These are phyloP conservation scores for Bugulina stolonifera DNA, from an alignment of 2,888 invertebrate species.

Conservation along the genomic window DNA sequence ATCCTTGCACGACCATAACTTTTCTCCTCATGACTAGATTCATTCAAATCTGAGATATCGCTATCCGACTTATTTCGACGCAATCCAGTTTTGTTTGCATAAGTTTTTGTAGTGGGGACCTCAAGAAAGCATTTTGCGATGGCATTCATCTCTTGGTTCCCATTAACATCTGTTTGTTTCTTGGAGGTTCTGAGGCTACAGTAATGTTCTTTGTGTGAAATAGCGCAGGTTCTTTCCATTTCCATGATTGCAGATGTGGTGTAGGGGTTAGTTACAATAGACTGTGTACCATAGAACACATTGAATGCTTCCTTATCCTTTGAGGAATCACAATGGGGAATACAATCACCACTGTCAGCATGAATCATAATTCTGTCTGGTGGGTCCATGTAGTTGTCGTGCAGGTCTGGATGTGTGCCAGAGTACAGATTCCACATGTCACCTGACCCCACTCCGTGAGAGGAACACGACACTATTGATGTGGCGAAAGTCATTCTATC, in stretches of 20 bases:
- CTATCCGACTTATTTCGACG: background rate
- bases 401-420: conserved; percentile 11
- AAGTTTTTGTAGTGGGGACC: background rate
- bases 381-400: conserved; percentile 21
- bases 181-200: background rate
- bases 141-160: background rate
- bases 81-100: background rate
- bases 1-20: background rate
- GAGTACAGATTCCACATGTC: conserved; percentile 21
- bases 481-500: background rate
- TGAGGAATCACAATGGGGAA: background rate
- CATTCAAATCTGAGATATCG: background rate
- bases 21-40: no score
- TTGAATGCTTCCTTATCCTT: background rate
- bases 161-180: no score
- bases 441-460: background rate
- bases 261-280: background rate
- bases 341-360: background rate
- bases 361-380: conserved; percentile 11
- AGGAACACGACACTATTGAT: conserved; percentile 6
- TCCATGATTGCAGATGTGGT: conserved; percentile 8
- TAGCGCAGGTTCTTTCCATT: background rate
- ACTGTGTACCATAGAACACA: conserved; percentile 11
- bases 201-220: background rate
- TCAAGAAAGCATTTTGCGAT: background rate